These are phyloP conservation scores for Carpatolechia fugitivella DNA, from an alignment of 2,888 invertebrate genomes.

Conservation along the genomic window DNA sequence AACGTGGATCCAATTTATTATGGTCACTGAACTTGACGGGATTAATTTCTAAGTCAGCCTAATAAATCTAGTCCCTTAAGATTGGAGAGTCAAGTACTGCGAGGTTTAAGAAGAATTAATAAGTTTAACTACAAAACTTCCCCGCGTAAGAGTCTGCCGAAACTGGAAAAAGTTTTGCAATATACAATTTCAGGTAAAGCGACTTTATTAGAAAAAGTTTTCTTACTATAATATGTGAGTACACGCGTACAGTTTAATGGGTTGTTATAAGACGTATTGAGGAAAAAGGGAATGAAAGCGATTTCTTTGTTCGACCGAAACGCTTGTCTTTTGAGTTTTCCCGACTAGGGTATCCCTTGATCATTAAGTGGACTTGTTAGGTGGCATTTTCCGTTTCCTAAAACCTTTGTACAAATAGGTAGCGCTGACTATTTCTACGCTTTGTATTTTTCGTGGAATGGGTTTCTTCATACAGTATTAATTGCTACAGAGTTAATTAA, in stretches of 20 bases:
- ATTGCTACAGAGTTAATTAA: too few species aligned
- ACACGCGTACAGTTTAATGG: slow-evolving; percentile 7
- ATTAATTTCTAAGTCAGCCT: slow-evolving; percentile 3
- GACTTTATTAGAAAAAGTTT: slow-evolving; percentile 5
- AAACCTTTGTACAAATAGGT: slow-evolving; percentile 28
- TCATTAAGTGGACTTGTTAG: slow-evolving; percentile 68
- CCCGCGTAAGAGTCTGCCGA: not conserved
- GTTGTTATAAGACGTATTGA: slow-evolving; percentile 28
- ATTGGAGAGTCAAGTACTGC: not conserved
- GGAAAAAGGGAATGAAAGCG: slow-evolving; percentile 47
- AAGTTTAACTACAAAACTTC: slow-evolving; percentile 8
- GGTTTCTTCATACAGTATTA: not conserved
- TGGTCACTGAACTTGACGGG: not conserved
- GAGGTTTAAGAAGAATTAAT: slow-evolving; percentile 3
- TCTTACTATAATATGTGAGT: slow-evolving; percentile 6
- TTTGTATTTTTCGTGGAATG: not conserved
- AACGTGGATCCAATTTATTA: not conserved
- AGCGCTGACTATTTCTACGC: not conserved
- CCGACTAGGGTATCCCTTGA: slow-evolving; percentile 52
- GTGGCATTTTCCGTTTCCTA: slow-evolving; percentile 38
- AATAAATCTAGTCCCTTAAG: not conserved
- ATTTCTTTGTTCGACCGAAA: slow-evolving; percentile 55
- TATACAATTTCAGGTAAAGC: not conserved
- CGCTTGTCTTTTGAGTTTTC: slow-evolving; percentile 67
- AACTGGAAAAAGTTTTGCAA: not conserved